Base-by-base conservation (phyloP, 2,113 vertebrate species). In the Halcyon malimbica region DNA sequence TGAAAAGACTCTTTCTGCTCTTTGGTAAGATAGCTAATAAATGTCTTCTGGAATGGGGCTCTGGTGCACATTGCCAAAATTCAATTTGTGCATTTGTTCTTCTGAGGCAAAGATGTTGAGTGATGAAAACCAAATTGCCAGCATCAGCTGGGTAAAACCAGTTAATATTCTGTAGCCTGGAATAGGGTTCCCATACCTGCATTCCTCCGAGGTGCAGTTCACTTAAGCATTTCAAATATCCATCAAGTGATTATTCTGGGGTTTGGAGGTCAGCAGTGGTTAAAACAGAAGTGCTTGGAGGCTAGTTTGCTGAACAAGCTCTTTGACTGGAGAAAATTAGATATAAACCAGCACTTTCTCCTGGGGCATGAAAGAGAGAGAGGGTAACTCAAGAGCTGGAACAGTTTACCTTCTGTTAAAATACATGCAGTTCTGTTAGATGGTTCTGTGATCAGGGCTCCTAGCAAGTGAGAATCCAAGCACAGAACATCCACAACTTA, bases 11-110 rank as follows among this genome's bases (percentile, higher is more conserved):
- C 62, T 83, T 88, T 86, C 90, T 93, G 31, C 28, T 63, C 54
- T 83, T 83, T 93, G 54, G 53, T 91, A 77, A 90, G 78, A 63
- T 42, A 79, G 51, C 63, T 95, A 91, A 94, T 77, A 95, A 87
- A 70, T 14, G 13, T 79, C 71, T 90, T 84, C 78, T 94, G 90
- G 69, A 92, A 91, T 50, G 53, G 83, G 29, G 23, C 33, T 92
- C 21, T 90, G 48, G 76, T 78, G 44, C 29, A 60, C 33, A 35
- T 79, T 80, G 73, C 89, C 83, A 89, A 89, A 90, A 76, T 71
- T 78, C 41, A 64, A 6, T 67, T 74, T 86, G 42, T 78, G 39
- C 42, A 63, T 93, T 93, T 93, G 33, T 78, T 85, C 57, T 86
- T 86, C 56, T 80, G 80, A 85, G 44, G 37, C 44, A 75, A 83